Evolutionary conservation across 2,888 invertebrate genomes (phyloP).

Genomic region (Sminthurinus aureus): DNA sequence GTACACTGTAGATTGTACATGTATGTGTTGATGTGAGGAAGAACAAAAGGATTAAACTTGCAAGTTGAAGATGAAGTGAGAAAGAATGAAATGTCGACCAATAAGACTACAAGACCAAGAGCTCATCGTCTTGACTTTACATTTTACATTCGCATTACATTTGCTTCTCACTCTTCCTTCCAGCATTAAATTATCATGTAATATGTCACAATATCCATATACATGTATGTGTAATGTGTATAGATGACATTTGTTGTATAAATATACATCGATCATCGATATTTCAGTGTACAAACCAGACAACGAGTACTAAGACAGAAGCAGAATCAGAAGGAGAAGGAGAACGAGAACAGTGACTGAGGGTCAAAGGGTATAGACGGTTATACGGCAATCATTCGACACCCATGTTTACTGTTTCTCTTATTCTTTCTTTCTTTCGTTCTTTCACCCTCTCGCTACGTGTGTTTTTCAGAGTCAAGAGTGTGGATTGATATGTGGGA

Average conservation of each 20-base stretch:
- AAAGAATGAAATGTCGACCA: too few relatives aligned
- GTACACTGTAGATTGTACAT: neutral
- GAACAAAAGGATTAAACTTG: conserved; percentile 27
- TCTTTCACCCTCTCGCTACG: neutral
- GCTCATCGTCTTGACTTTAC: neutral
- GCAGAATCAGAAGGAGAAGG: too few relatives aligned
- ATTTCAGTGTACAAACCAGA: conserved; percentile 5
- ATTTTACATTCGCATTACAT: neutral
- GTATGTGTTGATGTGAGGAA: neutral
- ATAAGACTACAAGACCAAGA: neutral
- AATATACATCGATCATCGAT: neutral
- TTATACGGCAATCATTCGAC: conserved; percentile 34
- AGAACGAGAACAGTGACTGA: conserved; percentile 29
- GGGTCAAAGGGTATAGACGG: conserved; percentile 41
- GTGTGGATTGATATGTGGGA: neutral
- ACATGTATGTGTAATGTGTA: too few relatives aligned
- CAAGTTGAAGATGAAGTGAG: neutral
- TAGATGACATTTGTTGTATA: too few relatives aligned
- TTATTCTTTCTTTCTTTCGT: neutral
- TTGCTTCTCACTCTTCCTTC: too few relatives aligned
- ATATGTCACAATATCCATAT: too few relatives aligned
- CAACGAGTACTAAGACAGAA: neutral
- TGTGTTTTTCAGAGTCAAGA: too few relatives aligned
- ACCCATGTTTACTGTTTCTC: conserved; percentile 38
- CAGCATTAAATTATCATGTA: too few relatives aligned